phyloP scores from a whole-genome alignment of 92 coral and sea anemone genomes.

The Palythoa grandis region DNA sequence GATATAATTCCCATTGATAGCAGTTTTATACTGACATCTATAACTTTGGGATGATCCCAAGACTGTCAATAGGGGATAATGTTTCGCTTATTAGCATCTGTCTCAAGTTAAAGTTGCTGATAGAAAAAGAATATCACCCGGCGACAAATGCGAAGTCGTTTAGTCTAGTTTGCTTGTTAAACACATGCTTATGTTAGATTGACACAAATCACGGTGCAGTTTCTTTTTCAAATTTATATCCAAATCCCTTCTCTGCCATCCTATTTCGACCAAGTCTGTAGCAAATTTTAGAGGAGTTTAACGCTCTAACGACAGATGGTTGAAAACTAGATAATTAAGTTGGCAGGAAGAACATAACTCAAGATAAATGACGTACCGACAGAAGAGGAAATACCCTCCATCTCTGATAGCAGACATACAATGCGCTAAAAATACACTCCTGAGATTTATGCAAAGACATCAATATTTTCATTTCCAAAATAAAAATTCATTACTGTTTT shows the following conservation, averaged over 20 bases:
- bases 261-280: neutral
- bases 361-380: constrained; percentile 40
- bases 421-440: neutral
- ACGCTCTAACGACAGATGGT: constrained; percentile 23
- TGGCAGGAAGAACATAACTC: constrained; percentile 35
- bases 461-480: neutral
- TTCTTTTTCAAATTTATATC: neutral
- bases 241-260: neutral
- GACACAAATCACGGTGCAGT: neutral
- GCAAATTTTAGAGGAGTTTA: neutral
- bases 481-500: no score
- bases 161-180: constrained; percentile 36
- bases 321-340: constrained; percentile 2
- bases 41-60: constrained; percentile 3
- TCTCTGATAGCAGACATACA: constrained; percentile 21
- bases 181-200: constrained; percentile 21
- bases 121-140: constrained; percentile 22
- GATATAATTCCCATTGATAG: constrained; percentile 7
- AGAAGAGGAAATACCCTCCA: constrained; percentile 34
- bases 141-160: neutral
- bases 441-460: neutral
- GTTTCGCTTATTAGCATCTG: constrained; percentile 41
- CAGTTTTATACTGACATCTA: constrained; percentile 1
- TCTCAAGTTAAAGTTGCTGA: constrained; percentile 29
- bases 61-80: constrained; percentile 26